Base-by-base conservation (phyloP, 2,113 vertebrate genomes). In the Hemibagrus wyckioides region DNA sequence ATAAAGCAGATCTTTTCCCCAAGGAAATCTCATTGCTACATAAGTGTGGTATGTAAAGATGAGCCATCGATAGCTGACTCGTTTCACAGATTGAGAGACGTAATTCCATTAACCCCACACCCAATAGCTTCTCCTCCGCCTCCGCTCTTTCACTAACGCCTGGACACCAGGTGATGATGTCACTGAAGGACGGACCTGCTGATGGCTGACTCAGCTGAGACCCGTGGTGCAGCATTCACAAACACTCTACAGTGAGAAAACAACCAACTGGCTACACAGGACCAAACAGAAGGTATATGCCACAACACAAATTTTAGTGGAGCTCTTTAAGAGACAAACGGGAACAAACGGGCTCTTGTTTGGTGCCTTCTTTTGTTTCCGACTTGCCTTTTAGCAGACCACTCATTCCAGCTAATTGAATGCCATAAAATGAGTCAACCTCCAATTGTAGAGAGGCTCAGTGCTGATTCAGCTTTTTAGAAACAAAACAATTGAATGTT, bases 31-130 rank as follows among this genome's bases (percentile, higher is more conserved):
- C 59, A 71, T 44, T 85, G 69, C 30, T 87, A 85, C 79, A 56
- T 56, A 61, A 65, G 30, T 84, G 28, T 63, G 17, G 36, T 65
- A 75, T 54, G 61, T 84, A 57, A 86, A 86, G 69, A 67, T 76
- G 50, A 80, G 81, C 63, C 80, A 87, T 90, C 67, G 39, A 86
- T 90, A 84, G 85, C 76, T 71, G 41, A 61, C 82, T 91, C 33
- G 57, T 85, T 86, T 88, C 73, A 50, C 57, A 73, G 33, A 52
- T 59, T 39, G 33, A 85, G 73, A 83, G 85, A 90, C 87, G 85
- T 90, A 88, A 91, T 91, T 90, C 88, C 86, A 91, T 89, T 90
- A 89, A 87, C 73, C 87, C 82, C 71, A 39, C 59, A 19, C 84
- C 80, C 83, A 69, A 30, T 23, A 57, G 30, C 41, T 69, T 76